A percentile compares a stretch with the other conserved stretches of the same genome.
phyloP scores from a whole-genome alignment of 2,888 invertebrate genomes.

The Prenolepis imparis region DNA sequence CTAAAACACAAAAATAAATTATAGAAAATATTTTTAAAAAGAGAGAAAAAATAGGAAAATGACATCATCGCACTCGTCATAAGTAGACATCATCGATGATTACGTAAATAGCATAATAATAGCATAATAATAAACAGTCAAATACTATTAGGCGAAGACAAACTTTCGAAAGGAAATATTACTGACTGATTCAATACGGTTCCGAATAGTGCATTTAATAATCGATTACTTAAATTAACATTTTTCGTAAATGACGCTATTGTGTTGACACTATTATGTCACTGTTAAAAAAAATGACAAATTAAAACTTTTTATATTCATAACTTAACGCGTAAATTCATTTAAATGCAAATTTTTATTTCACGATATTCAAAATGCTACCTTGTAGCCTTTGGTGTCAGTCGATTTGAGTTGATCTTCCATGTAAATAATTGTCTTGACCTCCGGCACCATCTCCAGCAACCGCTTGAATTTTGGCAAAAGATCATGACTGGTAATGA shows the following conservation, averaged over 20 bases:
- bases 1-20: constrained; percentile 64
- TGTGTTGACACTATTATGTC: background rate
- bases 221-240: background rate
- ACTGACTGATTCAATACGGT: background rate
- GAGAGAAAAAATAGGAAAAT: background rate
- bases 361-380: constrained; percentile 56
- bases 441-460: constrained; percentile 90
- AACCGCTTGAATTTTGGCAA: constrained; percentile 96
- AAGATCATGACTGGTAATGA: constrained; percentile 97
- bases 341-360: background rate
- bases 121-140: constrained; percentile 15
- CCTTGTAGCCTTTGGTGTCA: constrained; percentile 90
- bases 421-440: constrained; percentile 94
- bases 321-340: background rate
- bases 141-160: constrained; percentile 8
- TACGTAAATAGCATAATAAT: constrained; percentile 33
- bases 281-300: background rate
- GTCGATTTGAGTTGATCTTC: constrained; percentile 94
- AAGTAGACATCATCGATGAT: constrained; percentile 13
- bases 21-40: background rate
- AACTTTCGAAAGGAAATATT: background rate
- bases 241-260: background rate
- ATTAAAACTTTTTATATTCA: background rate
- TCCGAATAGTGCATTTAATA: background rate
- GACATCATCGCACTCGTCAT: background rate